Conservation (phyloP, 2,797 vertebrate species). For the Alfaro cultratus region DNA sequence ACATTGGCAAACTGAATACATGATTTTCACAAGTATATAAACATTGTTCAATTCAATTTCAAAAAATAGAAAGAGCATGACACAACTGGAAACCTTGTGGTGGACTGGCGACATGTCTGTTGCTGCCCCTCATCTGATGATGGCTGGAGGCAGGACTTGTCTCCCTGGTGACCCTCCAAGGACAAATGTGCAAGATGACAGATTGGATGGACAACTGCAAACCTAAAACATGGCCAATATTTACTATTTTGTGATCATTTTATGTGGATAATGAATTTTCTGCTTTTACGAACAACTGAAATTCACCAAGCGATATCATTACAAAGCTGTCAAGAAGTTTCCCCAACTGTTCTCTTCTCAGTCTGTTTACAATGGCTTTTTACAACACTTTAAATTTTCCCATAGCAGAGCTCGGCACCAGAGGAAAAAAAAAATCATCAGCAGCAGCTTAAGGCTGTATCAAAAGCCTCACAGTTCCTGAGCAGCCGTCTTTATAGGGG, state of each 20-base stretch:
- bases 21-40: neutral
- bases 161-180: too few species aligned
- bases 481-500: slow-evolving; percentile 72
- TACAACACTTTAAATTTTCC: slow-evolving; percentile 73
- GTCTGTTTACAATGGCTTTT: slow-evolving; percentile 68
- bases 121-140: too few species aligned
- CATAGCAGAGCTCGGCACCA: slow-evolving; percentile 68
- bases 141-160: too few species aligned
- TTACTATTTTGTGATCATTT: slow-evolving; percentile 1
- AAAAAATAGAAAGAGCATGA: neutral
- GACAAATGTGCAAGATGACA: too few species aligned
- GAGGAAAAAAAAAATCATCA: slow-evolving; percentile 63
- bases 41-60: neutral
- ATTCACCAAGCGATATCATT: slow-evolving; percentile 43
- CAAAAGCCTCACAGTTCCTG: slow-evolving; percentile 77
- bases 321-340: slow-evolving; percentile 62
- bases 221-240: neutral
- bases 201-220: too few species aligned
- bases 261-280: slow-evolving; percentile 12
- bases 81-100: neutral
- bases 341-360: slow-evolving; percentile 63
- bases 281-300: slow-evolving; percentile 40
- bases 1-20: neutral
- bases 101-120: too few species aligned
- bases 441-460: slow-evolving; percentile 69